phyloP scores from a whole-genome alignment of 2,797 vertebrate genomes.

The Vireo griseus region DNA sequence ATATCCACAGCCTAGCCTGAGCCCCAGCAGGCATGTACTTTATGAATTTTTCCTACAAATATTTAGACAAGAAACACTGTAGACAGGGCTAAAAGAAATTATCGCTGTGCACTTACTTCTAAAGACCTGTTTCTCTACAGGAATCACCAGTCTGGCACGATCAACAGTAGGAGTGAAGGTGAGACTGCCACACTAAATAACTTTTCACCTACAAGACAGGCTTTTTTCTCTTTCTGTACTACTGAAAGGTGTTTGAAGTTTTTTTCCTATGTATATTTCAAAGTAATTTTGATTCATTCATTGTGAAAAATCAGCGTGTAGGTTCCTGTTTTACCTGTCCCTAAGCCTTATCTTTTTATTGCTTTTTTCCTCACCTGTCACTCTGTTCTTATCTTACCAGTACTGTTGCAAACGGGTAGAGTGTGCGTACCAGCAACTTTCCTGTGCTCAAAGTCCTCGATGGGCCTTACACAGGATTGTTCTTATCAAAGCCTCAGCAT shows the following conservation, averaged over 20 bases:
- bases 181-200: conserved; percentile 9
- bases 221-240: conserved; percentile 13
- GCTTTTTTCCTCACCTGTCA: not conserved
- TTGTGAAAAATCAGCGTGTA: not conserved
- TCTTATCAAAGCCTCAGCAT: not conserved
- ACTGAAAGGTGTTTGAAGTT: conserved; percentile 5
- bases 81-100: conserved; percentile 5
- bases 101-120: not conserved
- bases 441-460: not conserved
- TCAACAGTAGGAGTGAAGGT: conserved; percentile 1
- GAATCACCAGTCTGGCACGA: conserved; percentile 38
- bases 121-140: conserved; percentile 35
- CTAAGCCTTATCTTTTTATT: conserved; percentile 19
- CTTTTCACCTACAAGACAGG: conserved; percentile 1
- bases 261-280: conserved; percentile 7
- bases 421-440: not conserved
- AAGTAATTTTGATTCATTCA: conserved; percentile 27
- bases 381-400: not conserved
- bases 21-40: not conserved
- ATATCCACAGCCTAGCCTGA: not conserved
- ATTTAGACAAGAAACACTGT: conserved; percentile 40
- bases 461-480: not conserved
- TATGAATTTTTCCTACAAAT: conserved; percentile 39
- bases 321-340: not conserved
- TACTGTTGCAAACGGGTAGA: not conserved